A percentile compares a stretch with the other conserved stretches of the same genome.
phyloP scores from a whole-genome alignment of 2,113 vertebrate species.

The Tetrax tetrax region DNA sequence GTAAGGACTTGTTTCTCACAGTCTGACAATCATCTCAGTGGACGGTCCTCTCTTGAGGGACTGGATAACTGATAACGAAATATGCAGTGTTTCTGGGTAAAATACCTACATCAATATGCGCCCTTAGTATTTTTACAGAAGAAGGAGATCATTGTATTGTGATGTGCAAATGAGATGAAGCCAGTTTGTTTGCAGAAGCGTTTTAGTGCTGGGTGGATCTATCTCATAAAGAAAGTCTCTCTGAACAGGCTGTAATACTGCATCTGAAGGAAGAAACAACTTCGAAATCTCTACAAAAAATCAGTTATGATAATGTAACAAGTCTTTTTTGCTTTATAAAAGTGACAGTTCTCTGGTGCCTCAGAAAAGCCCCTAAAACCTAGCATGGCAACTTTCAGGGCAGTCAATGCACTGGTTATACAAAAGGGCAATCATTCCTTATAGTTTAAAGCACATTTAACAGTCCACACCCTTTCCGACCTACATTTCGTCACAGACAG shows the following conservation, averaged over 20 bases:
- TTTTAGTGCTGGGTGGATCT: conserved; percentile 1
- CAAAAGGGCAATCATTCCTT: conserved; percentile 23
- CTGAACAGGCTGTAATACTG: neutral
- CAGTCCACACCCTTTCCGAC: conserved; percentile 53
- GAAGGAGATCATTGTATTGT: neutral
- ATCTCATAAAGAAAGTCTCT: neutral
- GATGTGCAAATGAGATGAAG: neutral
- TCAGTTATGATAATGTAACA: neutral
- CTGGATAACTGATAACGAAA: neutral
- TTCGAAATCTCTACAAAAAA: conserved; percentile 37
- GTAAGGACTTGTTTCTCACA: neutral
- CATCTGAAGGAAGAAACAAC: neutral
- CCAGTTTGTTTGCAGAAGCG: neutral
- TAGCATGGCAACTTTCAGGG: neutral
- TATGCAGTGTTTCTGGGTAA: neutral
- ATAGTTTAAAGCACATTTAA: conserved; percentile 44
- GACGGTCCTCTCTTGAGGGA: neutral
- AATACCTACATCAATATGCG: neutral
- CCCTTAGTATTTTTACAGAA: neutral
- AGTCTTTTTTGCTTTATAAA: neutral
- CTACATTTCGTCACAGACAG: conserved; percentile 57
- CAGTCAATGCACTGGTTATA: neutral
- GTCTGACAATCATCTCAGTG: neutral
- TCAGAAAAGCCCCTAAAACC: neutral
- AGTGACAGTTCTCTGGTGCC: neutral